phyloP scores from a whole-genome alignment of 2,797 vertebrate genomes.

The Pangasius djambal region DNA sequence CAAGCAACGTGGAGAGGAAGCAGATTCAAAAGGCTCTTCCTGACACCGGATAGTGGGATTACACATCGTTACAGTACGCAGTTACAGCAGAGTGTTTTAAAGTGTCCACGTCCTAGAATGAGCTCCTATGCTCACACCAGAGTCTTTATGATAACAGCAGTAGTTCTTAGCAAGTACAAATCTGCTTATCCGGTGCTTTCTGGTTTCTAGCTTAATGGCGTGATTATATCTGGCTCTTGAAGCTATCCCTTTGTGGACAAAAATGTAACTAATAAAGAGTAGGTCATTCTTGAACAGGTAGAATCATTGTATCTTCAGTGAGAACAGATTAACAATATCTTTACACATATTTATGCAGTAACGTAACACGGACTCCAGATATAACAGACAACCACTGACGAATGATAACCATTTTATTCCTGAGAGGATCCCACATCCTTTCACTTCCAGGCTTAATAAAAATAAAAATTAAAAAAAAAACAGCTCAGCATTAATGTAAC shows the following conservation, averaged over 20 bases:
- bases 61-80: background rate
- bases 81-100: background rate
- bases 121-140: background rate
- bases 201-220: background rate
- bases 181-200: background rate
- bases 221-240: background rate
- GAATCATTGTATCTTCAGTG: background rate
- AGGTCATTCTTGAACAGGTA: background rate
- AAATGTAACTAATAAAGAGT: background rate
- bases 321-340: background rate
- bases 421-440: conserved; percentile 53
- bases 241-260: background rate
- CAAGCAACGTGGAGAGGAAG: background rate
- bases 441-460: conserved; percentile 24
- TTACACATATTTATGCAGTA: background rate
- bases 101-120: background rate
- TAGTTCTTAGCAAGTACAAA: background rate
- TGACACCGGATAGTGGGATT: background rate
- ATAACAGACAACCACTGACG: background rate
- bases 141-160: background rate
- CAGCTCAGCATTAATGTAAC: background rate
- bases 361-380: background rate
- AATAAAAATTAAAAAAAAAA: background rate
- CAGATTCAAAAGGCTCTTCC: background rate
- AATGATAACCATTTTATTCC: conserved; percentile 50